A percentile compares a stretch with the other conserved stretches of the same genome.
Conservation (phyloP, 2,888 invertebrate genomes). For the Ceramica pisi region DNA sequence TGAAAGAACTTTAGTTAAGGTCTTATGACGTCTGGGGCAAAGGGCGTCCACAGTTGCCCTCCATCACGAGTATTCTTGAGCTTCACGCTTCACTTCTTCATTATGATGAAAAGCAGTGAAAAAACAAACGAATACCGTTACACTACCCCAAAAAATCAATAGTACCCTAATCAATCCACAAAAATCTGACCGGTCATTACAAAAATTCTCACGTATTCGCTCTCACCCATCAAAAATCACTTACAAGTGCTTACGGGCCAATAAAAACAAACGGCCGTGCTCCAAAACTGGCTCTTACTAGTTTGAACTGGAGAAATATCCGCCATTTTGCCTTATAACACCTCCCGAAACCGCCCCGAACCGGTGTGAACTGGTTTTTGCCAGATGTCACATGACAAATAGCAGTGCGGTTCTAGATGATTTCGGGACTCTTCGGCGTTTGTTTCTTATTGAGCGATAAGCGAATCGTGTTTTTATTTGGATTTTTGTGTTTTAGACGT, state of each 20-base stretch:
- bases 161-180: constrained; percentile 48
- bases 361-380: constrained; percentile 78
- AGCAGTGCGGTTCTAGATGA: constrained; percentile 81
- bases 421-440: constrained; percentile 71
- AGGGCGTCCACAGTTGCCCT: too few relatives aligned
- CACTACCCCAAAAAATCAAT: constrained; percentile 47
- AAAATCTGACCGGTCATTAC: constrained; percentile 46
- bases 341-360: constrained; percentile 71
- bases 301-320: constrained; percentile 67
- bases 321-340: constrained; percentile 69
- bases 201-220: constrained; percentile 61
- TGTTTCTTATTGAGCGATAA: constrained; percentile 54
- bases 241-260: constrained; percentile 71
- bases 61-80: too few relatives aligned
- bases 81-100: too few relatives aligned
- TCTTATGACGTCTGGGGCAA: too few relatives aligned
- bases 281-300: constrained; percentile 66
- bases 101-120: neutral
- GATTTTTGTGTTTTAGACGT: neutral
- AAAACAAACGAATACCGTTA: neutral
- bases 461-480: constrained; percentile 47
- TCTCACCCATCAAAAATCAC: constrained; percentile 72
- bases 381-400: constrained; percentile 85
- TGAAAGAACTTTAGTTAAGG: too few relatives aligned
- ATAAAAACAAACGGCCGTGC: constrained; percentile 74